Evolutionary conservation across 1,140 invertebrate genomes (phyloP).

Genomic region (Vanessa tameamea): DNA sequence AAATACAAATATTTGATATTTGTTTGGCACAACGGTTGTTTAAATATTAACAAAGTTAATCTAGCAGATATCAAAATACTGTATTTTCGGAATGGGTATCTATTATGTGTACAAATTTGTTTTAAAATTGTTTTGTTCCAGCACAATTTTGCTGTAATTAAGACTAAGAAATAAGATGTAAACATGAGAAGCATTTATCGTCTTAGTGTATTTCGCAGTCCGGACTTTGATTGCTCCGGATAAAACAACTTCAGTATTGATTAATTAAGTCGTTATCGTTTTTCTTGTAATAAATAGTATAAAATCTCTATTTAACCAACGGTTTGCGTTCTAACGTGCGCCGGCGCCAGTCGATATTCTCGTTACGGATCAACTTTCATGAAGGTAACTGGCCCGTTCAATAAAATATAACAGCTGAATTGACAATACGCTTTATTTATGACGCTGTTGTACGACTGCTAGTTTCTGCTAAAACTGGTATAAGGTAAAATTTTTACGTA

Average conservation of each 20-base stretch:
- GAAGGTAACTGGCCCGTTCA: constrained; percentile 66
- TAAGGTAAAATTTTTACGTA: neutral
- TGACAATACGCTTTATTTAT: constrained; percentile 35
- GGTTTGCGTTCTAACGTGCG: constrained; percentile 7
- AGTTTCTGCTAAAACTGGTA: constrained; percentile 19
- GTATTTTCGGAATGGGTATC: no score
- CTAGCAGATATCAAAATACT: no score
- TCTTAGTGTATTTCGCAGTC: neutral
- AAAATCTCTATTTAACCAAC: constrained; percentile 30
- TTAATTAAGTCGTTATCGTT: constrained; percentile 19
- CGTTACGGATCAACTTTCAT: constrained; percentile 72
- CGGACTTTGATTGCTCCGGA: neutral
- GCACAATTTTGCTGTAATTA: neutral
- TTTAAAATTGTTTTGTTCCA: no score
- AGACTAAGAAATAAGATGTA: neutral
- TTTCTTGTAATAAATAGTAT: constrained; percentile 36
- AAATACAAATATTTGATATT: no score
- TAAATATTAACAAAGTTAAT: no score
- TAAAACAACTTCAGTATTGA: constrained; percentile 23
- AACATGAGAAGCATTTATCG: constrained; percentile 8
- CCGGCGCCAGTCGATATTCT: constrained; percentile 70
- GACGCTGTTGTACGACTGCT: constrained; percentile 18
- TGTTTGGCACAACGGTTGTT: no score
- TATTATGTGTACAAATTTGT: no score
- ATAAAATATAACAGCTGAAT: constrained; percentile 43